Percentiles rank a stretch among this genome's conserved stretches.
These are phyloP conservation scores for Pteromalus puparum DNA, from an alignment of 1,140 invertebrate species.

Conservation along the genomic window DNA sequence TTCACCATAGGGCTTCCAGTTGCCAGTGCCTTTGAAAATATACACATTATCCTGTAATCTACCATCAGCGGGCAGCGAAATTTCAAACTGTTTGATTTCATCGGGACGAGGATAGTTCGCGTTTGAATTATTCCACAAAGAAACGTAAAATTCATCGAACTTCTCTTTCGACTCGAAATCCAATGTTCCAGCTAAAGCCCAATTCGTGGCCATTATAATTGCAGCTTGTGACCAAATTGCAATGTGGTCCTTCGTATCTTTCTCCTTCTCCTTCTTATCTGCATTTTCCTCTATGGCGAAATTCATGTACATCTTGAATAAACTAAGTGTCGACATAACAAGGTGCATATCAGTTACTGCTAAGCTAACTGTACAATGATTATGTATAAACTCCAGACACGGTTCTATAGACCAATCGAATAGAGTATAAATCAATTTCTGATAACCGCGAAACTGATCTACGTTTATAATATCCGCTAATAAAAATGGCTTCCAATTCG, in stretches of 20 bases:
- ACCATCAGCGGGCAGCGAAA: slow-evolving; percentile 76
- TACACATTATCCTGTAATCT: slow-evolving; percentile 80
- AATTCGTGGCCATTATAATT: slow-evolving; percentile 78
- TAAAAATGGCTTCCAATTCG: slow-evolving; percentile 70
- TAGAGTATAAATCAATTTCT: slow-evolving; percentile 63
- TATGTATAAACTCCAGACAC: slow-evolving; percentile 70
- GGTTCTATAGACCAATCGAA: slow-evolving; percentile 79
- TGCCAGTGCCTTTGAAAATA: slow-evolving; percentile 70
- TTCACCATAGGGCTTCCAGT: slow-evolving; percentile 77
- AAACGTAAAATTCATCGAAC: slow-evolving; percentile 78
- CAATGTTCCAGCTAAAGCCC: slow-evolving; percentile 79
- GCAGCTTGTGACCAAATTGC: slow-evolving; percentile 76
- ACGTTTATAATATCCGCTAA: slow-evolving; percentile 64
- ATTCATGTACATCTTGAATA: slow-evolving; percentile 77
- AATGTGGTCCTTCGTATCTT: slow-evolving; percentile 62
- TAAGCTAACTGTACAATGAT: slow-evolving; percentile 73
- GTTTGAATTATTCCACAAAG: slow-evolving; percentile 68
- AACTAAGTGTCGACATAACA: slow-evolving; percentile 73
- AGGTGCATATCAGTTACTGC: slow-evolving; percentile 73
- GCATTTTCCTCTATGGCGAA: slow-evolving; percentile 66
- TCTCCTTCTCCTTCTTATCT: slow-evolving; percentile 59
- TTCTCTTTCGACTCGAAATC: slow-evolving; percentile 74
- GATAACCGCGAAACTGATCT: slow-evolving; percentile 52
- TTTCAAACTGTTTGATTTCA: slow-evolving; percentile 76
- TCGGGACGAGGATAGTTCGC: slow-evolving; percentile 75